These are phyloP conservation scores for Muscicapa adusta DNA, from an alignment of 2,113 vertebrate genomes.

Conservation along the genomic window DNA sequence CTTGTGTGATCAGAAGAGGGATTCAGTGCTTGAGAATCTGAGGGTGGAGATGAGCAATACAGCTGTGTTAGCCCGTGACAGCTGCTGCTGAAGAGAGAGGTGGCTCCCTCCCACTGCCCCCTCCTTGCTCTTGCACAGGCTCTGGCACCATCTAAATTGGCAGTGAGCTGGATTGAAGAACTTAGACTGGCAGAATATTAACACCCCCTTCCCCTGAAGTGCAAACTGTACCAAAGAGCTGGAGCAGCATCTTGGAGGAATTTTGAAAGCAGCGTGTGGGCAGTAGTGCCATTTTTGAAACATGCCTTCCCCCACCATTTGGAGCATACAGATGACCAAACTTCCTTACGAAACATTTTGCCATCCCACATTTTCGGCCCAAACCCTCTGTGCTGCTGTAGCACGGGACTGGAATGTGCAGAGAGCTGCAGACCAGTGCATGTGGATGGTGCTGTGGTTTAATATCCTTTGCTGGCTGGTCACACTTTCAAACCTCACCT, in stretches of 20 bases:
- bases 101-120: neutral
- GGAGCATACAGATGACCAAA: neutral
- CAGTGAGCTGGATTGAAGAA: neutral
- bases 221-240: neutral
- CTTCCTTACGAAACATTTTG: neutral
- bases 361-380: neutral
- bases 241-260: neutral
- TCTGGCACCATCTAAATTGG: neutral
- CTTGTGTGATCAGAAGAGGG: neutral
- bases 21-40: neutral
- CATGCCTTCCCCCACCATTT: neutral
- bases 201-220: neutral
- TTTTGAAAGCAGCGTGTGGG: neutral
- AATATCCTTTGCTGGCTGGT: neutral
- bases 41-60: neutral
- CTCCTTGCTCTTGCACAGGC: neutral
- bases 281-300: constrained; percentile 5
- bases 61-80: neutral
- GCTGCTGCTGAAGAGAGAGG: neutral
- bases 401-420: rapidly evolving
- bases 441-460: neutral
- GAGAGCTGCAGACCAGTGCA: rapidly evolving
- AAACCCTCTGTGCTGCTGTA: neutral
- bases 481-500: neutral
- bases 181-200: neutral